phyloP scores from a whole-genome alignment of 2,113 vertebrate genomes.

The Alouatta palliata region DNA sequence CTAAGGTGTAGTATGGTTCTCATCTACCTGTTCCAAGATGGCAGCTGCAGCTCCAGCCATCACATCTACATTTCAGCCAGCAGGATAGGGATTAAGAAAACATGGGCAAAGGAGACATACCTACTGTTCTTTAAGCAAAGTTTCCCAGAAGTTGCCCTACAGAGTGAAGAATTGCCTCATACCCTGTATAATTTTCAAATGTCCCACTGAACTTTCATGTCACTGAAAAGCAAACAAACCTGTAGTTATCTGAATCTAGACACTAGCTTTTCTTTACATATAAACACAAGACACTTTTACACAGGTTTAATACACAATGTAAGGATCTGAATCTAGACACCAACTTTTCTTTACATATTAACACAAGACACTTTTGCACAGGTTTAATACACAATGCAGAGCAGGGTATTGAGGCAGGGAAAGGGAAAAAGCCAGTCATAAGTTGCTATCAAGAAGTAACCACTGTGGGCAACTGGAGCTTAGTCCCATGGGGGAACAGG shows the following conservation, averaged over 20 bases:
- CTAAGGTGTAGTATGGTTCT: accelerated
- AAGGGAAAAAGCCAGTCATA: neutral
- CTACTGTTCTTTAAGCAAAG: neutral
- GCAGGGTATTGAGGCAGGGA: neutral
- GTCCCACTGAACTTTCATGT: neutral
- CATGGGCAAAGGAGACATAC: neutral
- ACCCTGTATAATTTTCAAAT: neutral
- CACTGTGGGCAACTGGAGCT: neutral
- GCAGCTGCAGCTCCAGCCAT: neutral
- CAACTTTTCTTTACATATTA: neutral
- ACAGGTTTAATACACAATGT: neutral
- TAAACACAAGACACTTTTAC: constrained; percentile 1
- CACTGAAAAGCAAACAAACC: neutral
- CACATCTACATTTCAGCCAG: neutral
- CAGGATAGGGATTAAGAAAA: neutral
- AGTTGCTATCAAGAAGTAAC: neutral
- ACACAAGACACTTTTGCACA: neutral
- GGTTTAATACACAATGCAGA: neutral
- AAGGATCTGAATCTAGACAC: neutral
- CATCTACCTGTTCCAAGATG: neutral
- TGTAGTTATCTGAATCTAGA: neutral
- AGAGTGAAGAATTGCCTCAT: neutral
- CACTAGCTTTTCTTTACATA: neutral
- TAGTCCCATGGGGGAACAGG: neutral
- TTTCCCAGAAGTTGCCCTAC: neutral